Base-by-base conservation (phyloP, 2,888 invertebrate genomes). In the Trissoscelio sp. region DNA sequence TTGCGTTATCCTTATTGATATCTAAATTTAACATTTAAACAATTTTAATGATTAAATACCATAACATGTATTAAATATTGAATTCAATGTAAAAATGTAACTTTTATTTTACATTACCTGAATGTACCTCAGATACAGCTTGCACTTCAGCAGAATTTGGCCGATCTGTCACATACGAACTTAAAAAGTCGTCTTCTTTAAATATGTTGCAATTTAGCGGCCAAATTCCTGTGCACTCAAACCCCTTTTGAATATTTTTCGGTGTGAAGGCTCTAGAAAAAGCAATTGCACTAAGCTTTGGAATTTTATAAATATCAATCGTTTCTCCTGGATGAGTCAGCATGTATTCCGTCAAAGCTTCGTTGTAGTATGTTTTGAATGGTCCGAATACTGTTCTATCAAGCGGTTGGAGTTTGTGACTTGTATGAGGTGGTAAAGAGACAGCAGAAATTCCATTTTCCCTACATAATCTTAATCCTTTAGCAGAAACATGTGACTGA, bases 371-470 rank as follows among this genome's bases (percentile, higher is more conserved):
- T n/a, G 0, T 9, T 37, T 37, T 37, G 1, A 37, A 37, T 37
- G 37, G 37, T 4, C 24, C 24, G 24, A 24, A 24, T 5, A 24
- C 24, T 24, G 24, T 24, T 28, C 85, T 57, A 78, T 90, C 88
- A 11, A 89, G 79, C 37, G 88, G 88, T 81, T 90, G 89, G 55
- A 89, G 66, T 72, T 86, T 87, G 77, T 90, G 90, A n/a, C 85
- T 85, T 60, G 86, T 87, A 78, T 90, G 89, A 14, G 87, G 88
- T 14, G 88, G 88, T 58, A 89, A 84, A 2, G 88, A 85, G 7
- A 89, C 69, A 60, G 89, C 69, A 11, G 85, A 80, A 12, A 91
- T 83, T 9, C 88, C 86, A 82, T 87, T 87, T 20, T 85, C 83
- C 77, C 87, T 88, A 48, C 84, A 86, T 62, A 82, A 86, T 62